Percentiles rank a stretch among this genome's conserved stretches.
Evolutionary conservation across 2,797 vertebrate species (phyloP).

Genomic region (Sebastes baramenuke): DNA sequence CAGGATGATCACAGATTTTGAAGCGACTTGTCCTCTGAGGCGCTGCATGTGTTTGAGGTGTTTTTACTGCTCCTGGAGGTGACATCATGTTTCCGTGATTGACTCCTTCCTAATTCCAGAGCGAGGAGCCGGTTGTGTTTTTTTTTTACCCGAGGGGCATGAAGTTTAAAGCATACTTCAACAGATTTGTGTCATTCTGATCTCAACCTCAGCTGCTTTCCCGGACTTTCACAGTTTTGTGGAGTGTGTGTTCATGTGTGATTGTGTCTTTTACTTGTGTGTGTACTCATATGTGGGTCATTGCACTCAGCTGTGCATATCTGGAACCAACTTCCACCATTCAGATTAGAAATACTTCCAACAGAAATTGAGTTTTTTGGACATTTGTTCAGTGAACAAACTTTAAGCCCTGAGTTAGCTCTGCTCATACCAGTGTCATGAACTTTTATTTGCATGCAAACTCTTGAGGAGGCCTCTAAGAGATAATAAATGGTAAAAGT

Average conservation of each 20-base stretch:
- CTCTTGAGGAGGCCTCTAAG: conserved; percentile 10
- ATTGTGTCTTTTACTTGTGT: not conserved
- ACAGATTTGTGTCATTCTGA: conserved; percentile 58
- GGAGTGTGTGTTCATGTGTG: not conserved
- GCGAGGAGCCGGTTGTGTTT: not conserved
- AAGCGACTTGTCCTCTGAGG: conserved; percentile 6
- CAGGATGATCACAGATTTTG: conserved; percentile 6
- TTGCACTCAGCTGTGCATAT: conserved; percentile 42
- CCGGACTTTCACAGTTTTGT: conserved; percentile 9
- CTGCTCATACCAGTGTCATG: too few relatives aligned
- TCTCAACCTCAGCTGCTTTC: conserved; percentile 28
- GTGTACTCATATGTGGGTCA: conserved; percentile 17
- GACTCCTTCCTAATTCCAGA: conserved; percentile 41
- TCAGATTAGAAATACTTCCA: not conserved
- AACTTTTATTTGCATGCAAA: conserved; percentile 14
- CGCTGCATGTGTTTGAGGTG: conserved; percentile 16
- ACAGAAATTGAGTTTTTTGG: not conserved
- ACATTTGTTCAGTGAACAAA: not conserved
- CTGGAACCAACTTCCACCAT: not conserved
- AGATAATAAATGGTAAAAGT: conserved; percentile 66
- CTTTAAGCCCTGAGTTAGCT: not conserved
- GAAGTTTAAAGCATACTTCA: conserved; percentile 43
- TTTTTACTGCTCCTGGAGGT: conserved; percentile 42
- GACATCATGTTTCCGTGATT: conserved; percentile 65
- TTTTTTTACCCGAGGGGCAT: not conserved